phyloP scores from a whole-genome alignment of 1,140 invertebrate species.

The Brachionus sp. region DNA sequence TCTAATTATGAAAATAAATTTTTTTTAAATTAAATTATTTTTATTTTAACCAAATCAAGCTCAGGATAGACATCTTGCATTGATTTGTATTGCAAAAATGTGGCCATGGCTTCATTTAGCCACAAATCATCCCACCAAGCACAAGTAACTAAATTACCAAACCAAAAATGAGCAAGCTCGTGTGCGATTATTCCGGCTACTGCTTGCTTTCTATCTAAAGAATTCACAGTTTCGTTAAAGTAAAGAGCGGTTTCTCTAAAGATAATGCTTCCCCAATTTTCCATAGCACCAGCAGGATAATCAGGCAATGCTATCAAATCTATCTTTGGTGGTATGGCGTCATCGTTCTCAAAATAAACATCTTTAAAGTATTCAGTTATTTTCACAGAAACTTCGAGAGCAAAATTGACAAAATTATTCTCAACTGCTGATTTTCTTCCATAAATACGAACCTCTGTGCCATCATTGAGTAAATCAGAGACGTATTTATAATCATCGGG shows the following conservation, averaged over 20 bases:
- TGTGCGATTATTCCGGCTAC: slow-evolving; percentile 35
- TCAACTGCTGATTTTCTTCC: slow-evolving; percentile 38
- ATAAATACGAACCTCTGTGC: not conserved
- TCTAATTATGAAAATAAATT: not conserved
- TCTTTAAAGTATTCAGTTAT: not conserved
- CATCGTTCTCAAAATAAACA: not conserved
- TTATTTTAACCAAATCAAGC: not conserved
- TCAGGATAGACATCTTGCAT: slow-evolving; percentile 20
- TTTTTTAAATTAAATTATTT: not conserved
- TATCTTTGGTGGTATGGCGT: slow-evolving; percentile 42
- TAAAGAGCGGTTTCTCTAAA: slow-evolving; percentile 50
- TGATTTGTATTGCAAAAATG: slow-evolving; percentile 35
- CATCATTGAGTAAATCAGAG: not conserved
- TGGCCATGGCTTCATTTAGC: slow-evolving; percentile 44
- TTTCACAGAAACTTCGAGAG: not conserved
- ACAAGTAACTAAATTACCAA: slow-evolving; percentile 47
- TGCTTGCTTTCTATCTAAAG: not conserved
- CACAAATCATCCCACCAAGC: slow-evolving; percentile 31
- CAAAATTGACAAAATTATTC: not conserved
- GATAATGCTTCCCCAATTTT: slow-evolving; percentile 69
- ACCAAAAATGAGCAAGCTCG: slow-evolving; percentile 47
- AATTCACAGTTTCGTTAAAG: slow-evolving; percentile 17
- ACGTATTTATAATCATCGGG: slow-evolving; percentile 26
- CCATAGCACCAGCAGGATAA: slow-evolving; percentile 68
- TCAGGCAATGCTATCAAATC: slow-evolving; percentile 21